These are phyloP conservation scores for Drosophila varians DNA, from an alignment of 1,140 invertebrate species.

Conservation along the genomic window DNA sequence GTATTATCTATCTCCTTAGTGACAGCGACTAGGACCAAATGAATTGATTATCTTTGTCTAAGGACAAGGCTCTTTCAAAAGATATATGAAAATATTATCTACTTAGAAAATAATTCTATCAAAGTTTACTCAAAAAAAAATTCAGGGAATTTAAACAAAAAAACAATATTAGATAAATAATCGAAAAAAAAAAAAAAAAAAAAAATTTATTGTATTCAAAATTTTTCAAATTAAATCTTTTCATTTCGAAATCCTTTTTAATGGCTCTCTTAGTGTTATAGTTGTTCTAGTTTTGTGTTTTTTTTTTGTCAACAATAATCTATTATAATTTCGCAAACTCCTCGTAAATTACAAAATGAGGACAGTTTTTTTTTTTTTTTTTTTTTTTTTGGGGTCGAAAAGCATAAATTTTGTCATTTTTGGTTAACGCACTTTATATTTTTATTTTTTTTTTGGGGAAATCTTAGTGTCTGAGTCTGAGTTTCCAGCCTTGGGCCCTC, in stretches of 20 bases:
- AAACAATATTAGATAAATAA: too few relatives aligned
- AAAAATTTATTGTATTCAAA: too few relatives aligned
- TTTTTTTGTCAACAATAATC: not conserved
- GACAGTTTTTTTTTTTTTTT: too few relatives aligned
- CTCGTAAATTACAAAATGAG: slow-evolving; percentile 19
- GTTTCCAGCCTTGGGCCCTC: not conserved
- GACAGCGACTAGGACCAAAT: not conserved
- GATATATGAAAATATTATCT: too few relatives aligned
- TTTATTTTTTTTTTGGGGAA: not conserved
- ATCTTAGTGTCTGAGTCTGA: slow-evolving; percentile 2
- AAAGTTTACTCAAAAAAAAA: too few relatives aligned
- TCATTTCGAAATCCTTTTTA: not conserved
- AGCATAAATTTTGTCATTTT: slow-evolving; percentile 5
- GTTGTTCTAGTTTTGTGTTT: not conserved
- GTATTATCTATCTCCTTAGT: not conserved
- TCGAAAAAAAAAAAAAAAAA: too few relatives aligned
- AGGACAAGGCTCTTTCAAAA: not conserved
- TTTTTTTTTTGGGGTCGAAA: not conserved
- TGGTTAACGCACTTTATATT: not conserved
- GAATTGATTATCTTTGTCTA: slow-evolving; percentile 17
- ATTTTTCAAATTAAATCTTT: slow-evolving; percentile 1
- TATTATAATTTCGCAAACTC: not conserved
- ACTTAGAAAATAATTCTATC: too few relatives aligned
- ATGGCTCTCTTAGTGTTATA: not conserved
- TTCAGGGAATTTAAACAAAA: too few relatives aligned